phyloP scores from a whole-genome alignment of 2,113 vertebrate genomes.

The Ciconia stormi region DNA sequence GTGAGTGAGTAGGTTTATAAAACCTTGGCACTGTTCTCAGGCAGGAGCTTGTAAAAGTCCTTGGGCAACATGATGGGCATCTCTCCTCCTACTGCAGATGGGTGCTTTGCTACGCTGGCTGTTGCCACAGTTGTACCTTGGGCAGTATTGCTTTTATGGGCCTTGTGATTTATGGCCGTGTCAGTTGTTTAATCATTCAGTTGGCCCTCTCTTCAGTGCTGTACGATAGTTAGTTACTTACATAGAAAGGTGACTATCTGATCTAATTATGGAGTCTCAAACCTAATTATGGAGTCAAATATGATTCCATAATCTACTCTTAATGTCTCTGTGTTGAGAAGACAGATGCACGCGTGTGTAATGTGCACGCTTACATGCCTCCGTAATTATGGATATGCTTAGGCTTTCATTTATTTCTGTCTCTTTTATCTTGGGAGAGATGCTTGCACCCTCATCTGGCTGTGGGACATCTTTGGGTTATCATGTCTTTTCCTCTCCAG shows the following conservation, averaged over 20 bases:
- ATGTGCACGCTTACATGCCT: neutral
- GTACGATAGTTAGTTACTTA: conserved; percentile 14
- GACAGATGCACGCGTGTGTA: neutral
- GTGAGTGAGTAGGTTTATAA: neutral
- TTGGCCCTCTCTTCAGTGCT: neutral
- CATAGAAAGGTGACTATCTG: conserved; percentile 48
- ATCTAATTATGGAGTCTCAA: conserved; percentile 58
- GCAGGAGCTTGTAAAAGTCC: neutral
- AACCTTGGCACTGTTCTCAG: neutral
- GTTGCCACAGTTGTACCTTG: conserved; percentile 15
- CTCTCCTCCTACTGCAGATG: neutral
- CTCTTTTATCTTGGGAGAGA: neutral
- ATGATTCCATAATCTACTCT: conserved; percentile 49
- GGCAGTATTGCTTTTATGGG: conserved; percentile 22
- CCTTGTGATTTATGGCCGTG: conserved; percentile 11
- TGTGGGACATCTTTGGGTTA: neutral
- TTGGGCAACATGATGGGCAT: neutral
- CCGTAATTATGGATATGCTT: neutral
- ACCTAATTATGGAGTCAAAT: conserved; percentile 55
- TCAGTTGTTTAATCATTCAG: conserved; percentile 51
- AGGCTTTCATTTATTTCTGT: neutral
- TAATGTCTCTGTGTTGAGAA: conserved; percentile 8
- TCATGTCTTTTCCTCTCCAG: neutral
- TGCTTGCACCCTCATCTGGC: neutral
- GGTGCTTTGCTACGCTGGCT: neutral